Conservation (phyloP, 2,888 invertebrate genomes). For the Cerceris rybyensis region DNA sequence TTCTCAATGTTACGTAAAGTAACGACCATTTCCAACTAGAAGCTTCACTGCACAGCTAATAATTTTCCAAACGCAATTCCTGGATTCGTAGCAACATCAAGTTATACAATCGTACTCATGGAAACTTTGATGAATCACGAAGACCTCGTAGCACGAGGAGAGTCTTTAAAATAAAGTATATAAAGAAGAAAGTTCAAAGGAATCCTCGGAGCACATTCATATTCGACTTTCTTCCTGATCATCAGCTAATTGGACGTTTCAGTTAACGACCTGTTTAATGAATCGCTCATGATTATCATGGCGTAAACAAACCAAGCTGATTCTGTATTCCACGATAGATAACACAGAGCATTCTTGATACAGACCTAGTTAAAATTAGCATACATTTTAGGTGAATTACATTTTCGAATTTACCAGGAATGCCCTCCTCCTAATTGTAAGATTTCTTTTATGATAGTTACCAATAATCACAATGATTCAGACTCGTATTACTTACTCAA, state of each 20-base stretch:
- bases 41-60: too few relatives aligned
- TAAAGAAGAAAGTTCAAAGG: slow-evolving; percentile 21
- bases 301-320: slow-evolving; percentile 48
- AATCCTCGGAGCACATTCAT: slow-evolving; percentile 9
- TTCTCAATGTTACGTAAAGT: too few relatives aligned
- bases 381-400: slow-evolving; percentile 9
- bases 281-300: slow-evolving; percentile 58
- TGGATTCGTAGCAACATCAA: too few relatives aligned
- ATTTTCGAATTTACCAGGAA: neutral
- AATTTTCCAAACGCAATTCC: too few relatives aligned
- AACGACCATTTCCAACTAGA: too few relatives aligned
- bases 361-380: neutral
- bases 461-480: too few relatives aligned
- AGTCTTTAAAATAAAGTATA: neutral
- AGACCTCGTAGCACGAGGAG: neutral
- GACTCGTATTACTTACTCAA: too few relatives aligned
- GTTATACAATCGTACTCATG: too few relatives aligned
- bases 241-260: slow-evolving; percentile 58
- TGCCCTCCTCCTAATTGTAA: too few relatives aligned
- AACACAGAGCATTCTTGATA: slow-evolving; percentile 16
- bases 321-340: slow-evolving; percentile 23
- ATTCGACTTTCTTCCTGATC: slow-evolving; percentile 35
- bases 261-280: slow-evolving; percentile 58
- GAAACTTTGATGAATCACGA: neutral
- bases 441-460: too few relatives aligned